These are phyloP conservation scores for Coryphaenoides rupestris DNA, from an alignment of 2,113 vertebrate species.

Conservation along the genomic window DNA sequence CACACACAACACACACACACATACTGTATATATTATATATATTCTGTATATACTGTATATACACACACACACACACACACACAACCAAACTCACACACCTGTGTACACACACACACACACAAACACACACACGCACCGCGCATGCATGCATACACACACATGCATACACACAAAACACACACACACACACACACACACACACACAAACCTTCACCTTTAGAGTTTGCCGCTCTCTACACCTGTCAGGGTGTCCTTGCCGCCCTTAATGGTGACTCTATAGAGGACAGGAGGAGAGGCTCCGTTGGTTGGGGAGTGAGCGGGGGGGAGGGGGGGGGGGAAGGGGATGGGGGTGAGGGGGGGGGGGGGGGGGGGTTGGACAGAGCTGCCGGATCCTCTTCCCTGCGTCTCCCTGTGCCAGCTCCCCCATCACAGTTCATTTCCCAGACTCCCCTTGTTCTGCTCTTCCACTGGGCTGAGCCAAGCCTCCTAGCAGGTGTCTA, in stretches of 20 bases:
- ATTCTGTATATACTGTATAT: too few species aligned
- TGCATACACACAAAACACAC: slow-evolving; percentile 34
- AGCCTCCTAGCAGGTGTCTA: slow-evolving; percentile 65
- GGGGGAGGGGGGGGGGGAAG: background rate
- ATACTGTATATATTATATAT: too few species aligned
- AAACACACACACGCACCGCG: slow-evolving; percentile 31
- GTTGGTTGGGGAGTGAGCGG: background rate
- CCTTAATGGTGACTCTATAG: slow-evolving; percentile 43
- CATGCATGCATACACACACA: too few species aligned
- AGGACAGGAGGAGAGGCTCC: slow-evolving; percentile 25
- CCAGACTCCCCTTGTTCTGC: slow-evolving; percentile 51
- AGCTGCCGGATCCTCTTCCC: slow-evolving; percentile 47
- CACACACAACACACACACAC: slow-evolving; percentile 12
- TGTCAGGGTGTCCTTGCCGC: slow-evolving; percentile 63
- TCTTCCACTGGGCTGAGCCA: slow-evolving; percentile 53
- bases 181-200: background rate
- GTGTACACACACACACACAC: slow-evolving; percentile 4
- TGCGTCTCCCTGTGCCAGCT: slow-evolving; percentile 52
- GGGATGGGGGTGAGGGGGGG: background rate
- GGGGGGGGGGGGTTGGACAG: slow-evolving; percentile 17
- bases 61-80: background rate
- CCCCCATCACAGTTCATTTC: slow-evolving; percentile 59
- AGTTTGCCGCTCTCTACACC: slow-evolving; percentile 42
- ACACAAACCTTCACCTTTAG: background rate
- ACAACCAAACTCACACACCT: slow-evolving; percentile 5